Conservation (phyloP, 1,140 invertebrate genomes). For the Diabrotica virgifera region DNA sequence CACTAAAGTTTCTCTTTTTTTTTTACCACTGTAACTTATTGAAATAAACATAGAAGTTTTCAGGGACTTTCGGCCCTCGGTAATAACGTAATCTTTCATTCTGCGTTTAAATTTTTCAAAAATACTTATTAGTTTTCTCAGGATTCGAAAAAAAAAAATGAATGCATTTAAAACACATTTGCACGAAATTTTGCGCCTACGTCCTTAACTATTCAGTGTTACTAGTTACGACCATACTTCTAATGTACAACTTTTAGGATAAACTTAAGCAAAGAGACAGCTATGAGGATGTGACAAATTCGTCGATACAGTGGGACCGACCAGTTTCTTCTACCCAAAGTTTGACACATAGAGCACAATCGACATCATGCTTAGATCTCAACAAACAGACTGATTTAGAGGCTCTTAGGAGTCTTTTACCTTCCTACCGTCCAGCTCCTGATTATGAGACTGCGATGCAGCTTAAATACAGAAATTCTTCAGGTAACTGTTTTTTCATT, state of each 20-base stretch:
- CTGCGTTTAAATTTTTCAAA: too few species aligned
- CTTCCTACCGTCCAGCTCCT: slow-evolving; percentile 86
- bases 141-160: too few species aligned
- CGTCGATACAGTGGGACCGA: slow-evolving; percentile 33
- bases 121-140: too few species aligned
- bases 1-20: too few species aligned
- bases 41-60: too few species aligned
- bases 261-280: slow-evolving; percentile 39
- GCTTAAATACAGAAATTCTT: slow-evolving; percentile 65
- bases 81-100: too few species aligned
- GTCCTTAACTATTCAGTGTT: too few species aligned
- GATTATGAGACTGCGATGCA: slow-evolving; percentile 93
- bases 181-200: too few species aligned
- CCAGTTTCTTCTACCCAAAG: slow-evolving; percentile 30
- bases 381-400: slow-evolving; percentile 55
- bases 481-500: slow-evolving; percentile 23
- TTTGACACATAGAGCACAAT: slow-evolving; percentile 58
- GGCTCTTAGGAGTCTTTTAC: slow-evolving; percentile 67
- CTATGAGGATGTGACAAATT: slow-evolving; percentile 43
- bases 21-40: too few species aligned
- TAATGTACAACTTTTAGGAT: slow-evolving; percentile 21
- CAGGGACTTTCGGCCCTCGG: too few species aligned
- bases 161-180: too few species aligned
- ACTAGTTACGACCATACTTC: too few species aligned
- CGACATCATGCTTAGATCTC: slow-evolving; percentile 67